phyloP scores from a whole-genome alignment of 1,140 invertebrate species.

The Drosophila ironensis region DNA sequence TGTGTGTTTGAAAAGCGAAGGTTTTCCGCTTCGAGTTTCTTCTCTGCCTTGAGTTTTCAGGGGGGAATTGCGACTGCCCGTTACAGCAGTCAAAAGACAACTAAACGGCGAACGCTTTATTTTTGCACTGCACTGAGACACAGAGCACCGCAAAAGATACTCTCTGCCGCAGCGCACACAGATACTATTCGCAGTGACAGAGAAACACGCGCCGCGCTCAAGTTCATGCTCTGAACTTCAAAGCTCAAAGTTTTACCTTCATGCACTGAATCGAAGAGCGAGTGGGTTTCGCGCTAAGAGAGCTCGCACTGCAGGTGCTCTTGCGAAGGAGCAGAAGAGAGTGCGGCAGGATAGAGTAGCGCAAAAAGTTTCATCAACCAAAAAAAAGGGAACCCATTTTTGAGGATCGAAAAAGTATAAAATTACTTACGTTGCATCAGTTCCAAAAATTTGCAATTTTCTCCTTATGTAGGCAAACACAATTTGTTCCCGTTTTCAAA shows the following conservation, averaged over 20 bases:
- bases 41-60: conserved; percentile 10
- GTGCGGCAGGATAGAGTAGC: too few species aligned
- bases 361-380: too few species aligned
- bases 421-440: too few species aligned
- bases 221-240: conserved; percentile 79
- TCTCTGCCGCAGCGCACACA: conserved; percentile 3
- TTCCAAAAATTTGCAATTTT: too few species aligned
- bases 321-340: conserved; percentile 8
- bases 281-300: conserved; percentile 16
- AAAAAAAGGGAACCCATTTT: too few species aligned
- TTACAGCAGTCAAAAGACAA: conserved; percentile 72
- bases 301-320: conserved; percentile 2
- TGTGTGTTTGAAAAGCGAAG: conserved; percentile 45
- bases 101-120: conserved; percentile 70
- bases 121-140: conserved; percentile 65
- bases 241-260: conserved; percentile 70
- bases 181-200: conserved; percentile 16
- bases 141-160: not conserved
- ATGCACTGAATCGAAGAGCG: conserved; percentile 22
- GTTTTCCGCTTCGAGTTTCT: conserved; percentile 35
- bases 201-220: conserved; percentile 60
- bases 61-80: conserved; percentile 68
- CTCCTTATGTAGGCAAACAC: too few species aligned
- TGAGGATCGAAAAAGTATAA: too few species aligned
- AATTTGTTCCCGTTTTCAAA: too few species aligned